phyloP scores from a whole-genome alignment of 1,140 invertebrate species.

The Hormaphis cornu region DNA sequence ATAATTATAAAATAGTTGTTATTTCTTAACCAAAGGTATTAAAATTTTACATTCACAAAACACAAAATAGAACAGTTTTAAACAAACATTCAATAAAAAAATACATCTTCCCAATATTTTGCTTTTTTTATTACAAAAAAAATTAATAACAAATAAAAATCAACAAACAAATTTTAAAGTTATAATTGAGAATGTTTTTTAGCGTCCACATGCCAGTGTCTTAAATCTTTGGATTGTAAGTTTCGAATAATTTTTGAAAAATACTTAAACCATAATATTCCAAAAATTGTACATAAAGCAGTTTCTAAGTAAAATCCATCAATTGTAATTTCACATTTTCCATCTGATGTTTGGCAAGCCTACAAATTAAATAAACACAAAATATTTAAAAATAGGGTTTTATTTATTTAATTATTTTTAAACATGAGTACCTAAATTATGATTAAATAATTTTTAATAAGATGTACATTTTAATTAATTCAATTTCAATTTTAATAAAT shows the following conservation, averaged over 20 bases:
- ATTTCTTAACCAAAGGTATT: too few relatives aligned
- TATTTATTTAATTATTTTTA: too few relatives aligned
- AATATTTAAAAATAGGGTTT: background rate
- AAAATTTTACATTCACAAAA: too few relatives aligned
- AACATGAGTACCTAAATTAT: too few relatives aligned
- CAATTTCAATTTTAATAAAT: too few relatives aligned
- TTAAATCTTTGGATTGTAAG: slow-evolving; percentile 6
- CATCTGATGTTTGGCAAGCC: slow-evolving; percentile 12
- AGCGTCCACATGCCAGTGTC: slow-evolving; percentile 19
- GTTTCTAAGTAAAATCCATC: slow-evolving; percentile 92
- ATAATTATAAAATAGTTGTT: too few relatives aligned
- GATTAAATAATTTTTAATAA: too few relatives aligned
- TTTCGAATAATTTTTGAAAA: slow-evolving; percentile 21
- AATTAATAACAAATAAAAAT: slow-evolving; percentile 5
- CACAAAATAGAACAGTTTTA: too few relatives aligned
- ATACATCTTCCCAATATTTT: too few relatives aligned
- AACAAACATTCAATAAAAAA: background rate
- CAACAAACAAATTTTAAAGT: background rate
- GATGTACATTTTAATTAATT: too few relatives aligned
- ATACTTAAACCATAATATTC: slow-evolving; percentile 60
- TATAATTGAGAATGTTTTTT: slow-evolving; percentile 11
- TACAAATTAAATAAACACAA: background rate
- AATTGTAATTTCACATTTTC: slow-evolving; percentile 54
- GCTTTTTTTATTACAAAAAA: background rate
- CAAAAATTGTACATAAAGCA: slow-evolving; percentile 69